Conservation (phyloP, 2,797 vertebrate species). For the Ptychadena robeensis region DNA sequence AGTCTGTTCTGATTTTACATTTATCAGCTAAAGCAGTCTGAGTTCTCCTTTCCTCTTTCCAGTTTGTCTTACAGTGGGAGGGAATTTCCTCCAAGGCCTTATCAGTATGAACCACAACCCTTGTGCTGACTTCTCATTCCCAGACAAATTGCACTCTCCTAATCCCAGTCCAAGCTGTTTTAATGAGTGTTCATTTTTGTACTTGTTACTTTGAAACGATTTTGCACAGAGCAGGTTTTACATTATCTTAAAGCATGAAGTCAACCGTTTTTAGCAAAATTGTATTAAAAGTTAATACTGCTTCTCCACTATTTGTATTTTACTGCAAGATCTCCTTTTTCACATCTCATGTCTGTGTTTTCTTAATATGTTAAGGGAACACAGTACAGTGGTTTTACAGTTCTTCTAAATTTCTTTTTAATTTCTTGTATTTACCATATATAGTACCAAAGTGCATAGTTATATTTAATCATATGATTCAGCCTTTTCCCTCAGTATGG, state of each 20-base stretch:
- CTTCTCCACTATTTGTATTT: neutral
- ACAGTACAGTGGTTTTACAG: neutral
- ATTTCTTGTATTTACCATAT: neutral
- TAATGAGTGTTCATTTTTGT: conserved; percentile 59
- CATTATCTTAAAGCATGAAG: conserved; percentile 19
- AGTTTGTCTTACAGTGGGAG: conserved; percentile 74
- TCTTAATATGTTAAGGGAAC: neutral
- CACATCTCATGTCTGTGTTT: neutral
- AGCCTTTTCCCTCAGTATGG: neutral
- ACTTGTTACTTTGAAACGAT: conserved; percentile 57
- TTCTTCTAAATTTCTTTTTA: neutral
- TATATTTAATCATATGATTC: too few relatives aligned
- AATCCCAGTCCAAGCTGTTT: conserved; percentile 63
- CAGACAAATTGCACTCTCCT: conserved; percentile 67
- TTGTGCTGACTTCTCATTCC: conserved; percentile 66
- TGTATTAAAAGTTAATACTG: neutral
- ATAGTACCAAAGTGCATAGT: too few relatives aligned
- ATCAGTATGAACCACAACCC: conserved; percentile 78
- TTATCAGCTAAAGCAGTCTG: conserved; percentile 74
- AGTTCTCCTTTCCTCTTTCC: conserved; percentile 74
- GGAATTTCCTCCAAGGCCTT: conserved; percentile 80
- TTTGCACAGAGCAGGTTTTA: conserved; percentile 51
- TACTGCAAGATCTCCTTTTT: neutral
- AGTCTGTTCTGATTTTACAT: conserved; percentile 64
- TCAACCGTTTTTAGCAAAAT: neutral